Percentiles rank a stretch among this genome's conserved stretches.
These are phyloP conservation scores for Sula dactylatra DNA, from an alignment of 2,113 vertebrate genomes.

Conservation along the genomic window DNA sequence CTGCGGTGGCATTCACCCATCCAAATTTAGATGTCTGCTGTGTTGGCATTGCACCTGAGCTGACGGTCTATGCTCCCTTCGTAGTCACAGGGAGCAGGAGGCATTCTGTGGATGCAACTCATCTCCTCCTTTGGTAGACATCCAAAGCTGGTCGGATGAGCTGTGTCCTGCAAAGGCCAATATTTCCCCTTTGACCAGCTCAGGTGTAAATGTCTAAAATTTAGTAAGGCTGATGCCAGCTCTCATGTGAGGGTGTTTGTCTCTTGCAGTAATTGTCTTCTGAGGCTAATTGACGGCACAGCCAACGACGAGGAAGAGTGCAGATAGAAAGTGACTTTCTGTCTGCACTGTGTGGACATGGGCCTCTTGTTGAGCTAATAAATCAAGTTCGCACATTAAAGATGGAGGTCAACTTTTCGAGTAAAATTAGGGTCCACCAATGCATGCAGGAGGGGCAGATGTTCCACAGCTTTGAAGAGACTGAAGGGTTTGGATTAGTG, in stretches of 20 bases:
- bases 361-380: not conserved
- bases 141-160: rapidly evolving
- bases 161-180: not conserved
- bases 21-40: not conserved
- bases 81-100: not conserved
- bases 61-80: rapidly evolving
- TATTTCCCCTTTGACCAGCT: not conserved
- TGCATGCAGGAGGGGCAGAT: not conserved
- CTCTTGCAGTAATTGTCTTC: not conserved
- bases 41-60: not conserved
- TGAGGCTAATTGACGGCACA: not conserved
- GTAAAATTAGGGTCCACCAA: not conserved
- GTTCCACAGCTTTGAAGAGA: not conserved
- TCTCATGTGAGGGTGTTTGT: not conserved
- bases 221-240: not conserved
- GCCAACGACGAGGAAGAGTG: not conserved
- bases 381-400: not conserved
- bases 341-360: rapidly evolving
- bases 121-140: not conserved
- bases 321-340: not conserved
- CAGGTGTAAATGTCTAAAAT: rapidly evolving
- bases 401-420: not conserved
- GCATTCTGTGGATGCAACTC: not conserved
- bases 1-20: rapidly evolving
- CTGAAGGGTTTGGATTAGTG: not conserved